phyloP scores from a whole-genome alignment of 2,888 invertebrate species.

The Synanthedon tipuliformis region DNA sequence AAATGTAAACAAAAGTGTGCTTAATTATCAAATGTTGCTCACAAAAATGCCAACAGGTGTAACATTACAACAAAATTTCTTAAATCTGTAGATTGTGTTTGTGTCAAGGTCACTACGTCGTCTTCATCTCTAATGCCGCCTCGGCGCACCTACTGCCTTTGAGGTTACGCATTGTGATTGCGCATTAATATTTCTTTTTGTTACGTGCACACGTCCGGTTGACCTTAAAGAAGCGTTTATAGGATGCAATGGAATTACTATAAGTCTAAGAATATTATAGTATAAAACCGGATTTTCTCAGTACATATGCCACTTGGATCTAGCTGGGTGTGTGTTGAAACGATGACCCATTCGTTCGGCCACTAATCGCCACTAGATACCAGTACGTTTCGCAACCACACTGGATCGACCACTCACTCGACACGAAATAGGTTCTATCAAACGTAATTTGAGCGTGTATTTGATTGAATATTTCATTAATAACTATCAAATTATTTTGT shows the following conservation, averaged over 20 bases:
- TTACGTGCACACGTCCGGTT: neutral
- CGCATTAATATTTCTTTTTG: neutral
- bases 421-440: conserved; percentile 41
- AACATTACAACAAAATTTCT: neutral
- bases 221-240: neutral
- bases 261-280: neutral
- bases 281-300: conserved; percentile 24
- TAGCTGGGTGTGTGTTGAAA: conserved; percentile 49
- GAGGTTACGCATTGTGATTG: neutral
- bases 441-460: conserved; percentile 29
- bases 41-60: no score
- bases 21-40: no score
- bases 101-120: conserved; percentile 38
- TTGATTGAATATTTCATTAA: neutral
- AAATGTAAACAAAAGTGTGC: no score
- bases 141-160: neutral
- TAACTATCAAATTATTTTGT: no score
- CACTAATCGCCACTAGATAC: conserved; percentile 61
- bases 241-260: neutral
- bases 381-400: conserved; percentile 44
- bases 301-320: conserved; percentile 34
- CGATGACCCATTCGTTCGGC: conserved; percentile 51
- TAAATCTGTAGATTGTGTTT: neutral
- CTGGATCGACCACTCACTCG: conserved; percentile 58
- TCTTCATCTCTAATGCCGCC: conserved; percentile 9